Percentiles rank a stretch among this genome's conserved stretches.
phyloP scores from a whole-genome alignment of 2,113 vertebrate genomes.

The Junco hyemalis region DNA sequence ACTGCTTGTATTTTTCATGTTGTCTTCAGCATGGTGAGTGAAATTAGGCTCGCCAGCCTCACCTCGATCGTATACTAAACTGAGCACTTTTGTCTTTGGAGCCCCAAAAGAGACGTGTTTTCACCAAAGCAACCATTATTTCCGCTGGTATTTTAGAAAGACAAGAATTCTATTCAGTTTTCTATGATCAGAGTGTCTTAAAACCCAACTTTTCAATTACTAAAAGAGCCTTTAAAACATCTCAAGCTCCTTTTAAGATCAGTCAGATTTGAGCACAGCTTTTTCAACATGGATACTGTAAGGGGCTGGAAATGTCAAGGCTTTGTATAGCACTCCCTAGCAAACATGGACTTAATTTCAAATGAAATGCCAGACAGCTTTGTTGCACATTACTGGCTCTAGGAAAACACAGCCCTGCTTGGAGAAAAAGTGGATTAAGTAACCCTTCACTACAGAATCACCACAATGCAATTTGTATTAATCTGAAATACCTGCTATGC shows the following conservation, averaged over 20 bases:
- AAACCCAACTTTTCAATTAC: not conserved
- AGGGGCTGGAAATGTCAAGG: not conserved
- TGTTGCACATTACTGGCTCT: slow-evolving; percentile 1
- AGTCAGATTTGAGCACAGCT: not conserved
- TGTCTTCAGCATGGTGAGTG: not conserved
- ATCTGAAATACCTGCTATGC: not conserved
- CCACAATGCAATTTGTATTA: slow-evolving; percentile 24
- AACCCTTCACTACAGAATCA: slow-evolving; percentile 25
- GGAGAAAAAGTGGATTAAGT: slow-evolving; percentile 48
- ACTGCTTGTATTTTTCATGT: not conserved
- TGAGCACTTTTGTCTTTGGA: not conserved
- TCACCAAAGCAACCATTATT: not conserved
- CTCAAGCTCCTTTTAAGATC: not conserved
- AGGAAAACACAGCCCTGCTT: not conserved
- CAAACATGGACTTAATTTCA: slow-evolving; percentile 37
- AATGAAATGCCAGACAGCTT: slow-evolving; percentile 26
- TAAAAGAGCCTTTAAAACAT: not conserved
- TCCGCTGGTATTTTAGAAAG: not conserved
- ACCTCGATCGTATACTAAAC: not conserved
- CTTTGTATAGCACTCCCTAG: not conserved
- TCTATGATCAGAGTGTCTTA: not conserved
- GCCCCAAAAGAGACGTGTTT: not conserved
- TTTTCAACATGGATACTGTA: not conserved
- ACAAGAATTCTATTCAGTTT: not conserved
- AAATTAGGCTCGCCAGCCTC: not conserved